phyloP scores from a whole-genome alignment of 2,113 vertebrate genomes.

The Alaudala cheleensis region DNA sequence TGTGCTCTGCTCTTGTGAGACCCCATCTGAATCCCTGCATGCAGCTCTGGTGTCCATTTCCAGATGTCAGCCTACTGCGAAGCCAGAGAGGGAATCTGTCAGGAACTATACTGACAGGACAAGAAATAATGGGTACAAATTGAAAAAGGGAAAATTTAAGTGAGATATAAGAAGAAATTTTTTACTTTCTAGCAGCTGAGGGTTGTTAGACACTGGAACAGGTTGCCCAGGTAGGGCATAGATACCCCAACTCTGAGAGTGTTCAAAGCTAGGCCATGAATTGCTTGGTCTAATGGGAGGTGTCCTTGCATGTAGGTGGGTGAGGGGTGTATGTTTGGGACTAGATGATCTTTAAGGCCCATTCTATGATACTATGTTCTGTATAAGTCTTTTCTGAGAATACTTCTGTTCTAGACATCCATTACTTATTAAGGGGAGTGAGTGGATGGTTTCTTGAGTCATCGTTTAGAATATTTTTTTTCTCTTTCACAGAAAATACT shows the following conservation, averaged over 20 bases:
- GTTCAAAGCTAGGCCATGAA: background rate
- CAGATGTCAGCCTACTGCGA: background rate
- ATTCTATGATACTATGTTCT: background rate
- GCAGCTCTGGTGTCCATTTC: background rate
- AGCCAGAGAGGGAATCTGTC: background rate
- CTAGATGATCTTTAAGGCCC: background rate
- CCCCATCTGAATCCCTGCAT: background rate
- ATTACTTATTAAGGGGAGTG: background rate
- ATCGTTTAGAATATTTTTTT: background rate
- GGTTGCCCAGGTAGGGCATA: background rate
- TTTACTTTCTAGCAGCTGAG: background rate
- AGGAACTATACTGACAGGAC: background rate
- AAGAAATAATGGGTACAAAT: background rate
- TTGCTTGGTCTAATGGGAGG: background rate
- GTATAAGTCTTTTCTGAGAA: background rate
- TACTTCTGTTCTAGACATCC: background rate
- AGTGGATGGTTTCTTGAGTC: background rate
- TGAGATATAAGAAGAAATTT: background rate
- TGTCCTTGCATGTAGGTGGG: background rate
- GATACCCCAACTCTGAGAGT: background rate
- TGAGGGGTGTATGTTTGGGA: background rate
- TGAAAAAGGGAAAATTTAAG: background rate
- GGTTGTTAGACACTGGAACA: background rate
- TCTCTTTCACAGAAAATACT: background rate
- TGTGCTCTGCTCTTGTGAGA: background rate